Evolutionary conservation across 2,888 invertebrate species (phyloP), one percentile per base, ranked within the genome.

Genomic region (Cybosia mesomella): DNA sequence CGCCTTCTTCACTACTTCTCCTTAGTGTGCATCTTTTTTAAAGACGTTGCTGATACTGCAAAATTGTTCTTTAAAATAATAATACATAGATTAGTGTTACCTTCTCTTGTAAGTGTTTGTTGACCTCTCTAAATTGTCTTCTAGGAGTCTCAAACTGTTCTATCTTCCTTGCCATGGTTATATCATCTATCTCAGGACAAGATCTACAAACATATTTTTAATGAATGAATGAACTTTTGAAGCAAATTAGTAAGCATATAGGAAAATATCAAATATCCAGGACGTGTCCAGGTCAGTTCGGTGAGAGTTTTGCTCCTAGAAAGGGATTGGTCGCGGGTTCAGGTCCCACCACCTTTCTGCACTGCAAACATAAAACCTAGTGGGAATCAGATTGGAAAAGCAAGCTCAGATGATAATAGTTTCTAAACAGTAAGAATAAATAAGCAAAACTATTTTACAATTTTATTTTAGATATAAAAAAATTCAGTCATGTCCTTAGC

Each of bases 51-150:
- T n/a, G n/a, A n/a, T n/a, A n/a, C n/a, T n/a, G n/a, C n/a, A n/a
- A n/a, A n/a, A n/a, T n/a, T n/a, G n/a, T n/a, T n/a, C n/a, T n/a
- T n/a, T n/a, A n/a, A n/a, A n/a, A n/a, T n/a, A n/a, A n/a, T n/a
- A 53, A n/a, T 24, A 55, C 24, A 55, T 24, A 28, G n/a, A 49
- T n/a, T 49, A 34, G 36, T 0, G 11, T 62, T 75, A 96, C 96
- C 92, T 96, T 95, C 76, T 95, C 94, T 85, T 97, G 97, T 49
- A 96, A 95, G 77, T 93, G 87, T 76, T 94, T 95, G 87, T 97
- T 97, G 0, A 96, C 97, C 79, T 96, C 94, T 57, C 92, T 91
- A 83, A 96, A 97, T 79, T 96, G 95, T 74, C 95, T 91, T 73
- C 95, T 95, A 18, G 96, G 96, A 72, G 95, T 96, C 77, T 95